Conservation (phyloP, 2,113 vertebrate species). For the Cnemophilus loriae region DNA sequence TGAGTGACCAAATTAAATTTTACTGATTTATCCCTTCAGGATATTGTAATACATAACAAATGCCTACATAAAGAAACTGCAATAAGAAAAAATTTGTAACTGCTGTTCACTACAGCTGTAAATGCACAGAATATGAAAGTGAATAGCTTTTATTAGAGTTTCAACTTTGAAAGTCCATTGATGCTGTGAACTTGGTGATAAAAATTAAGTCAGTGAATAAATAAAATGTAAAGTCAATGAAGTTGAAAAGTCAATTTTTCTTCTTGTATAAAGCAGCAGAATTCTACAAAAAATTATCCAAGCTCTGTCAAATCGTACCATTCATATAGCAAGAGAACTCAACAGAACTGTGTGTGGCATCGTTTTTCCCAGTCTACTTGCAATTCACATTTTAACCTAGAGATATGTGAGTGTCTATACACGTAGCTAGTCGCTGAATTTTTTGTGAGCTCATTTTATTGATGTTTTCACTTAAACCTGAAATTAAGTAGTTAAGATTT, state of each 20-base stretch:
- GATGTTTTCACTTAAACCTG: not conserved
- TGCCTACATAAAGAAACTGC: not conserved
- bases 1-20: not conserved
- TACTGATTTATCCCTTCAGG: not conserved
- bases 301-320: not conserved
- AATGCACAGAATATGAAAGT: not conserved
- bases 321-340: not conserved
- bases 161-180: not conserved
- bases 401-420: not conserved
- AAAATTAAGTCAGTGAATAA: constrained; percentile 6
- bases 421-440: not conserved
- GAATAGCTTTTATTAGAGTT: not conserved
- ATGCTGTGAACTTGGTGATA: not conserved
- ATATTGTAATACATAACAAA: not conserved
- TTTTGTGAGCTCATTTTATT: not conserved
- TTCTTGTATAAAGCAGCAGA: not conserved
- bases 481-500: not conserved
- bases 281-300: not conserved
- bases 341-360: not conserved
- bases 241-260: not conserved
- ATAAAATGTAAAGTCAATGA: constrained; percentile 10
- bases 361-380: not conserved
- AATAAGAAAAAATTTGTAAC: not conserved
- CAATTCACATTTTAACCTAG: not conserved
- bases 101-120: not conserved